Evolutionary conservation across 2,113 vertebrate species (phyloP), one percentile per base, ranked within the genome.

Genomic region (Lepisosteus oculatus): DNA sequence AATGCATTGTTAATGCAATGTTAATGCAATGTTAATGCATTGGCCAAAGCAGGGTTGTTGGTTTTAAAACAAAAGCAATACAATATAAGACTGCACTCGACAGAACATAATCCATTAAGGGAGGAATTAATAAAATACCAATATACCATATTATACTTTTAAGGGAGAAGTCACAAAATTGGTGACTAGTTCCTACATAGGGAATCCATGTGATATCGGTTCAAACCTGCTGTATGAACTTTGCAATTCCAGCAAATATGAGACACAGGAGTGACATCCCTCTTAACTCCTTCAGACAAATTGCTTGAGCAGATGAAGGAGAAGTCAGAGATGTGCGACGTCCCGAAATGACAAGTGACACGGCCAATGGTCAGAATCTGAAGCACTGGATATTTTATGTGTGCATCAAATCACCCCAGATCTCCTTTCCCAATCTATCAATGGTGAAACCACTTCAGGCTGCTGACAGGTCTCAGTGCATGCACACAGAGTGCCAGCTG

Each of bases 311-410:
- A 45, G 43, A 65, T 71, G 62, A 59, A 57, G 61, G 11, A 55
- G 56, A 56, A 15, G 67, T 55, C 4, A 45, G 70, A 68, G 70
- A 64, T 56, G 17, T 14, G 44, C 17, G 9, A 15, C 42, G 15
- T 70, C 63, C 71, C 56, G 47, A 68, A 62, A 44, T 72, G 74
- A 70, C 67, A 76, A 71, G 71, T 70, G 68, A 55, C 68, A 67
- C 62, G 65, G 67, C 51, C 8, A 64, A 55, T 61, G 61, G 14
- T 72, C 59, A 56, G 15, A 17, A 54, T 56, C 75, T 65, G 61
- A 63, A 55, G 43, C 5, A 4, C 8, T 56, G 42, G 61, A 29
- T 17, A n/a, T 44, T 17, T 55, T 72, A 69, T 12, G 5, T 15
- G 47, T 67, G 41, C 51, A 65, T 76, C 75, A 72, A 43, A 42